phyloP scores from a whole-genome alignment of 2,797 vertebrate genomes.

The Hypotaenidia philippensis region DNA sequence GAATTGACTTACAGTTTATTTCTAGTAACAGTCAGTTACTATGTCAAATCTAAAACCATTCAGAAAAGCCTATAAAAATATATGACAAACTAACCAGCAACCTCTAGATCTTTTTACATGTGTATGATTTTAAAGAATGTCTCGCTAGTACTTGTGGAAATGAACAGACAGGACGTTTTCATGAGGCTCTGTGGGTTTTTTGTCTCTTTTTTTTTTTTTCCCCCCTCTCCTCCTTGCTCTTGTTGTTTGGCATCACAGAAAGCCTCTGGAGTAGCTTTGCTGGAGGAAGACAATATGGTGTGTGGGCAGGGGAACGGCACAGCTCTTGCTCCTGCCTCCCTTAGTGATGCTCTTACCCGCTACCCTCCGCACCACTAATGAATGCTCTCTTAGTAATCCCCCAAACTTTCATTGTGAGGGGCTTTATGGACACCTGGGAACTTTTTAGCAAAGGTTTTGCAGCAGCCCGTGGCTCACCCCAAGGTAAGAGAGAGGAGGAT shows the following conservation, averaged over 20 bases:
- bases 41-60: constrained; percentile 84
- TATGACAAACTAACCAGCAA: constrained; percentile 82
- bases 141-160: constrained; percentile 59
- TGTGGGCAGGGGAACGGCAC: constrained; percentile 22
- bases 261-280: constrained; percentile 44
- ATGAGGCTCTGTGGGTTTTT: background rate
- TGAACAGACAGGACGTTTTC: constrained; percentile 25
- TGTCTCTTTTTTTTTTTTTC: too few species aligned
- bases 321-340: constrained; percentile 28
- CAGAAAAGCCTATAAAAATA: constrained; percentile 85
- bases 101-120: constrained; percentile 80
- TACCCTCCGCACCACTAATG: background rate
- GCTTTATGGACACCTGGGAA: background rate
- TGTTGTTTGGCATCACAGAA: constrained; percentile 26
- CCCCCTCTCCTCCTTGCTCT: rapidly evolving
- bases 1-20: constrained; percentile 88
- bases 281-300: constrained; percentile 61
- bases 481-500: background rate
- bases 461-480: background rate
- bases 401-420: background rate
- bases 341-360: background rate
- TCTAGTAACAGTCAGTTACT: constrained; percentile 86
- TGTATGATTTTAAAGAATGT: constrained; percentile 75
- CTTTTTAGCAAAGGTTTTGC: background rate
- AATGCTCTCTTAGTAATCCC: background rate